phyloP scores from a whole-genome alignment of 2,797 vertebrate genomes.

The Hyperoplus lanceolatus region DNA sequence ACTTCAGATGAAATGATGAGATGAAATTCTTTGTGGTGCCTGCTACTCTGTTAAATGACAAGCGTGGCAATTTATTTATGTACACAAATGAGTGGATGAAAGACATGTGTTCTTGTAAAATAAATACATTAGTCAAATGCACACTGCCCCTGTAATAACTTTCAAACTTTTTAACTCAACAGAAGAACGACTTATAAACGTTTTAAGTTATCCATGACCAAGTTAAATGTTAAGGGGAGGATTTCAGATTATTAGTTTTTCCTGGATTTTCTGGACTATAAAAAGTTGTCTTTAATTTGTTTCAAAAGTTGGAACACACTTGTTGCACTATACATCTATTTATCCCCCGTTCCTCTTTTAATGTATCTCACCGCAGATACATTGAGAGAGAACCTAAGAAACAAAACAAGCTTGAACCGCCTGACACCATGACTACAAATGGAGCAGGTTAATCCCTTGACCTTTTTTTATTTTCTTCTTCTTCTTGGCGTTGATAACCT shows the following conservation, averaged over 20 bases:
- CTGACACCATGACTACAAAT: constrained; percentile 38
- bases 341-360: background rate
- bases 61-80: constrained; percentile 40
- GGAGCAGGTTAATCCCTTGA: constrained; percentile 47
- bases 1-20: constrained; percentile 42
- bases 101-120: constrained; percentile 18
- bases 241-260: constrained; percentile 7
- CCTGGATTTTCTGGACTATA: background rate
- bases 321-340: background rate
- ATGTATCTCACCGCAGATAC: background rate
- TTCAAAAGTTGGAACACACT: constrained; percentile 10
- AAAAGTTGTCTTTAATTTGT: constrained; percentile 6
- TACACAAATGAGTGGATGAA: constrained; percentile 19
- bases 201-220: constrained; percentile 8
- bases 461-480: constrained; percentile 17
- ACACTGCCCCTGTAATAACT: constrained; percentile 23
- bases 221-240: constrained; percentile 16
- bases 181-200: constrained; percentile 4
- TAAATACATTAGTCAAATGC: constrained; percentile 15
- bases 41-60: constrained; percentile 34
- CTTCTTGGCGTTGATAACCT: constrained; percentile 19
- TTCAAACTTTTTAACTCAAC: constrained; percentile 17
- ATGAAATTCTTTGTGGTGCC: constrained; percentile 24
- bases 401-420: constrained; percentile 26
- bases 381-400: constrained; percentile 24